Evolutionary conservation across 2,888 invertebrate species (phyloP), one percentile per base, ranked within the genome.

Genomic region (Lampropteryx suffumata): DNA sequence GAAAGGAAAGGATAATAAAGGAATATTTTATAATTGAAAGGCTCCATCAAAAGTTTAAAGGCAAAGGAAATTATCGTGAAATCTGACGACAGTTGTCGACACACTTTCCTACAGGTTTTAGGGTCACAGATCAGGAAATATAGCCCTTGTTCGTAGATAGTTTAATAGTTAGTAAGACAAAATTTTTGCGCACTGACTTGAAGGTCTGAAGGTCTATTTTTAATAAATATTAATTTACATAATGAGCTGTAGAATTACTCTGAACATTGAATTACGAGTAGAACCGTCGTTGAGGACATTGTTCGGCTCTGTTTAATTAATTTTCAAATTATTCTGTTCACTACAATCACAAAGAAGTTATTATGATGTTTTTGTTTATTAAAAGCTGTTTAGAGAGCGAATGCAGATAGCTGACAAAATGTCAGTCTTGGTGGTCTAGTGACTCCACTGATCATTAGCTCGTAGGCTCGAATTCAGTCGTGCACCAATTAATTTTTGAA

Each of bases 211-310:
- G 53, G 54, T 43, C 64, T 67, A 64, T 67, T 71, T 69, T 70
- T 70, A 67, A 75, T 65, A 67, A 72, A 69, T 66, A 69, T 62
- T 71, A 70, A 73, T 73, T 67, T 67, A 65, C 64, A 69, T 75
- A 73, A 73, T 73, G 71, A 67, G 64, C 66, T 65, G 59, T 57
- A 60, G 67, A 73, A 72, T 71, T 65, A 67, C 65, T 65, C 45
- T 48, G 67, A 69, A 64, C 66, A 65, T 62, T 65, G 65, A 71
- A 69, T 69, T 66, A 42, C 33, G 42, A 68, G 34, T 21, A 34
- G 68, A 69, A 59, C 56, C 62, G 60, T 63, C 61, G 67, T 54
- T 55, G 58, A 51, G 59, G 63, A 60, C 68, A 68, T 73, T 73
- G 73, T 73, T 64, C 53, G 57, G 64, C 60, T 62, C 59, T 60